Base-by-base conservation (phyloP, 2,888 invertebrate genomes). In the Aelia acuminata region DNA sequence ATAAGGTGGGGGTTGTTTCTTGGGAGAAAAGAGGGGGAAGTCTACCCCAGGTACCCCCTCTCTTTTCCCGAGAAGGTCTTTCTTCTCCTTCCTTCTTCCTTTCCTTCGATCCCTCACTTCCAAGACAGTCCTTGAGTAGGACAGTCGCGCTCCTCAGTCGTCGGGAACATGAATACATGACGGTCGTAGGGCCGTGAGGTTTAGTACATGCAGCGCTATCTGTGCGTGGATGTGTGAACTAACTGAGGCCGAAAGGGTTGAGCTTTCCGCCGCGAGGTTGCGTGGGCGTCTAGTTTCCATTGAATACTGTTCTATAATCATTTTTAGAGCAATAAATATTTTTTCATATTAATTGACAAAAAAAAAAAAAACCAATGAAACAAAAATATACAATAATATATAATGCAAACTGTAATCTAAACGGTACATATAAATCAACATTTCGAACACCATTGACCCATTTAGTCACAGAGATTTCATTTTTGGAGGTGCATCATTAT, bases 211-310 rank as follows among this genome's bases (percentile, higher is more conserved):
- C 50, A 75, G 80, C 43, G 87, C 48, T 35, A 22, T 80, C 87
- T 87, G 35, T 84, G 49, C 13, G 84, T 22, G 10, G 20, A 20
- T 39, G 35, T 48, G 49, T 22, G 35, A 84, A 87, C 87, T 87
- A 87, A 31, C 18, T n/a, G 11, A n/a, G 26, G 84, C 7, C 84
- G 47, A 87, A 80, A 87, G 87, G 87, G 87, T 87, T 87, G 84
- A n/a, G 80, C 63, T 22, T 18, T 2, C 31, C 63, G 31, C 63
- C 63, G 35, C 31, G 1, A 70, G 63, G 35, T 35, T 4, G 63
- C 63, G 63, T 18, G 63, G 63, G 63, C 63, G 18, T 70, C 31
- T 20, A 18, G 31, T 70, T 70, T 35, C 18, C 7, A 70, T 70
- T 70, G 63, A 70, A 35, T n/a, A n/a, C 63, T 70, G 35, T 3